A percentile compares a stretch with the other conserved stretches of the same genome.
Conservation (phyloP, 2,888 invertebrate species). For the Trachelus tabidus region DNA sequence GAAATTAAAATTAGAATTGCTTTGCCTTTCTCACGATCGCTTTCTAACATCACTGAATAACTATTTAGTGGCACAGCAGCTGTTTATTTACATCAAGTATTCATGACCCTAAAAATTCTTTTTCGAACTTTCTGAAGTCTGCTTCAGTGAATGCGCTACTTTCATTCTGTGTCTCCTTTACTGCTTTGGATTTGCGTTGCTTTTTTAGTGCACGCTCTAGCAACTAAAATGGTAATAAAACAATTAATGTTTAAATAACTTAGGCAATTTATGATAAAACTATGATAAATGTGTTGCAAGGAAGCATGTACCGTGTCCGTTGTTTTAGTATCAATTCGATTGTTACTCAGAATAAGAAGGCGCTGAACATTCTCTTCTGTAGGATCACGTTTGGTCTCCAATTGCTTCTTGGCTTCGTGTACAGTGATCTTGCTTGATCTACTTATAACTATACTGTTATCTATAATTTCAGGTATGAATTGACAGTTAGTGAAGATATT, state of each 20-base stretch:
- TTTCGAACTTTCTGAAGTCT: conserved; percentile 76
- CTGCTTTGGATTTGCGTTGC: conserved; percentile 66
- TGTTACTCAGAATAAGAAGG: conserved; percentile 67
- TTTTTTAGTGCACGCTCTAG: conserved; percentile 69
- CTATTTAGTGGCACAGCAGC: background rate
- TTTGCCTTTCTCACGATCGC: conserved; percentile 72
- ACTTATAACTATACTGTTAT: conserved; percentile 26
- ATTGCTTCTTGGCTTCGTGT: conserved; percentile 47
- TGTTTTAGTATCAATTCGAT: conserved; percentile 58
- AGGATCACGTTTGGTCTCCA: conserved; percentile 48
- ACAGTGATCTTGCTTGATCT: conserved; percentile 46
- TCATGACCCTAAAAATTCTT: conserved; percentile 72
- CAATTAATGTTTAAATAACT: background rate
- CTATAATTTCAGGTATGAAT: conserved; percentile 21
- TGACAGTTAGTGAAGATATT: conserved; percentile 6
- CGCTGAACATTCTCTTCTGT: conserved; percentile 68
- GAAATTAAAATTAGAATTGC: conserved; percentile 69
- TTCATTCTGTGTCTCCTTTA: conserved; percentile 66
- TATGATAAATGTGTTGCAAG: background rate
- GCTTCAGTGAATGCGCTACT: conserved; percentile 78
- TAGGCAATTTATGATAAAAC: background rate
- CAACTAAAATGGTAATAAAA: conserved; percentile 63
- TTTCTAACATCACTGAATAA: conserved; percentile 44
- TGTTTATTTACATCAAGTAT: conserved; percentile 13
- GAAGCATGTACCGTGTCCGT: conserved; percentile 66